phyloP scores from a whole-genome alignment of 2,888 invertebrate genomes.

The Melieria omissa region DNA sequence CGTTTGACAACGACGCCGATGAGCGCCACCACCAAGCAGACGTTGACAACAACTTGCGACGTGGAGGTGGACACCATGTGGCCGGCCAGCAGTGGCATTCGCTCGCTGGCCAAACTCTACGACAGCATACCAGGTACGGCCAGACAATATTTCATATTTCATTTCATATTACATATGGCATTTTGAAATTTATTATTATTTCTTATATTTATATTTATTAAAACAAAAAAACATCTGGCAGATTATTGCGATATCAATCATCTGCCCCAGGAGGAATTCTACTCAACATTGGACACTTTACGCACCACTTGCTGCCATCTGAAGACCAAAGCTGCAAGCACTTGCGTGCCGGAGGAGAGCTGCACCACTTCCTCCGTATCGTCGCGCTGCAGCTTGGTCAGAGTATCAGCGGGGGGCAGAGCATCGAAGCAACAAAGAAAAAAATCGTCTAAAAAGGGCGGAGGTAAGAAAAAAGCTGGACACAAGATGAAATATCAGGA shows the following conservation, averaged over 20 bases:
- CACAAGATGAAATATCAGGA: slow-evolving; percentile 21
- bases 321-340: slow-evolving; percentile 47
- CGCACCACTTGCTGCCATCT: slow-evolving; percentile 58
- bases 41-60: background rate
- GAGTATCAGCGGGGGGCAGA: no score
- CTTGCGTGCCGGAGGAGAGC: slow-evolving; percentile 37
- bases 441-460: slow-evolving; percentile 39
- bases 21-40: background rate
- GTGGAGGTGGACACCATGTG: slow-evolving; percentile 27
- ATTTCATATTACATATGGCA: slow-evolving; percentile 7
- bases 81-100: slow-evolving; percentile 63
- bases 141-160: background rate
- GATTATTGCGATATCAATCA: slow-evolving; percentile 83
- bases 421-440: no score
- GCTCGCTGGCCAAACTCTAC: slow-evolving; percentile 77
- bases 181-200: background rate
- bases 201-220: background rate
- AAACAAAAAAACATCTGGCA: slow-evolving; percentile 11
- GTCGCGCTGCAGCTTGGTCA: slow-evolving; percentile 2
- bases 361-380: slow-evolving; percentile 42
- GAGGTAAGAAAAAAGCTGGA: slow-evolving; percentile 43
- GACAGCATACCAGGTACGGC: slow-evolving; percentile 75
- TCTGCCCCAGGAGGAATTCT: slow-evolving; percentile 79
- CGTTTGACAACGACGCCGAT: slow-evolving; percentile 43
- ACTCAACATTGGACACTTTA: slow-evolving; percentile 73